These are phyloP conservation scores for Fulmarus glacialis DNA, from an alignment of 2,113 vertebrate genomes.

Conservation along the genomic window DNA sequence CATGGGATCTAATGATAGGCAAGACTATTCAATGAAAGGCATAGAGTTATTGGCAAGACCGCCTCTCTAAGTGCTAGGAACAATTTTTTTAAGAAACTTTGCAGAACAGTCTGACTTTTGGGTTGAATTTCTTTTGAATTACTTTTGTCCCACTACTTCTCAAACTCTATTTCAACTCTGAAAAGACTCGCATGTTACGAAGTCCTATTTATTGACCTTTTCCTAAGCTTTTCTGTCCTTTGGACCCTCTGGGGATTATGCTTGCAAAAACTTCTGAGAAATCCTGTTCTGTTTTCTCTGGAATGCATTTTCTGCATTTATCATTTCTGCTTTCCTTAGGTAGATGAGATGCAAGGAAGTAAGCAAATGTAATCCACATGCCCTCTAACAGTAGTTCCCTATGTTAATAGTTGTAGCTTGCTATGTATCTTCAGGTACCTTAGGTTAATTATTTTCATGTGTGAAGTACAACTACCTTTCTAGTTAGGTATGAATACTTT, in stretches of 20 bases:
- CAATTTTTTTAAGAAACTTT: not conserved
- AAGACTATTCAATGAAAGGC: not conserved
- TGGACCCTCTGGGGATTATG: not conserved
- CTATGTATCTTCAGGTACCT: not conserved
- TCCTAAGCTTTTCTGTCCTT: not conserved
- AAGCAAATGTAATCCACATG: not conserved
- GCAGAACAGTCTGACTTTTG: not conserved
- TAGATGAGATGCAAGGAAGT: not conserved
- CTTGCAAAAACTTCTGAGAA: not conserved
- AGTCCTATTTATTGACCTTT: not conserved
- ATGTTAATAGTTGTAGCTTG: not conserved
- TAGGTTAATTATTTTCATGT: not conserved
- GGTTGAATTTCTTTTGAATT: not conserved
- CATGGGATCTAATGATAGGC: not conserved
- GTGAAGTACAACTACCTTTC: not conserved
- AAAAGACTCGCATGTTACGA: not conserved
- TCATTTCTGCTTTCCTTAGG: not conserved
- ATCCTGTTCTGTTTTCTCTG: not conserved
- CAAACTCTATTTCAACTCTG: not conserved
- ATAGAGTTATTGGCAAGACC: not conserved
- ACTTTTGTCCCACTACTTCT: not conserved
- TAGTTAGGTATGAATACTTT: not conserved
- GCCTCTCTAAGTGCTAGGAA: not conserved
- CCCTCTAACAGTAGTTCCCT: not conserved
- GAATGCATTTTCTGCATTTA: not conserved